A percentile compares a stretch with the other conserved stretches of the same genome.
phyloP scores from a whole-genome alignment of 1,140 invertebrate species.

The Danaus melanippus region DNA sequence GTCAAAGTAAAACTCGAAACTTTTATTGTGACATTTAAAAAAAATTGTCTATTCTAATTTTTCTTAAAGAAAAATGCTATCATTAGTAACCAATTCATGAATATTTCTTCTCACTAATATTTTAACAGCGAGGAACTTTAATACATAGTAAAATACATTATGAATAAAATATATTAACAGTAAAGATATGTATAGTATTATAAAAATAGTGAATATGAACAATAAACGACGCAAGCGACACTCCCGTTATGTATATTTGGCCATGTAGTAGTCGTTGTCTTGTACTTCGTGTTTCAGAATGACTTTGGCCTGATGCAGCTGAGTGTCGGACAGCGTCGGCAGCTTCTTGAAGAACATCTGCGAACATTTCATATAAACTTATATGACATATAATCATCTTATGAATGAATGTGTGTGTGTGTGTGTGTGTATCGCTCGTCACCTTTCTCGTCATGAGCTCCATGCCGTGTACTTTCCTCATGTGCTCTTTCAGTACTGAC shows the following conservation, averaged over 20 bases:
- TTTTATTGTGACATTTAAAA: constrained; percentile 40
- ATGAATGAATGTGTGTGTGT: too few relatives aligned
- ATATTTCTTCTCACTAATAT: neutral
- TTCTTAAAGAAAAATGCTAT: constrained; percentile 2
- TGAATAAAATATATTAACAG: too few relatives aligned
- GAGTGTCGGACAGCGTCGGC: constrained; percentile 34
- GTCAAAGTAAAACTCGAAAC: constrained; percentile 15
- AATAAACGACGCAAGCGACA: too few relatives aligned
- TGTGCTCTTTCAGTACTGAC: constrained; percentile 49
- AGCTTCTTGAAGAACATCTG: constrained; percentile 59
- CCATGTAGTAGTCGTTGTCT: neutral
- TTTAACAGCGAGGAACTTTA: too few relatives aligned
- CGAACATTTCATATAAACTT: constrained; percentile 11
- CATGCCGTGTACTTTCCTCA: constrained; percentile 52
- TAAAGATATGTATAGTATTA: too few relatives aligned
- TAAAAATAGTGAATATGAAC: too few relatives aligned
- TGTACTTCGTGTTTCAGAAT: constrained; percentile 32
- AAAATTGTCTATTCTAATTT: too few relatives aligned
- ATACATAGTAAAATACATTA: too few relatives aligned
- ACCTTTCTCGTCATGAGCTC: constrained; percentile 48
- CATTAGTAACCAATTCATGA: neutral
- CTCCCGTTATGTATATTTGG: too few relatives aligned
- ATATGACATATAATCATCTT: neutral
- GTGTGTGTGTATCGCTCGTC: constrained; percentile 4
- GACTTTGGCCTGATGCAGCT: constrained; percentile 40